Conservation (phyloP, 2,888 invertebrate species). For the Deroplatys truncata region DNA sequence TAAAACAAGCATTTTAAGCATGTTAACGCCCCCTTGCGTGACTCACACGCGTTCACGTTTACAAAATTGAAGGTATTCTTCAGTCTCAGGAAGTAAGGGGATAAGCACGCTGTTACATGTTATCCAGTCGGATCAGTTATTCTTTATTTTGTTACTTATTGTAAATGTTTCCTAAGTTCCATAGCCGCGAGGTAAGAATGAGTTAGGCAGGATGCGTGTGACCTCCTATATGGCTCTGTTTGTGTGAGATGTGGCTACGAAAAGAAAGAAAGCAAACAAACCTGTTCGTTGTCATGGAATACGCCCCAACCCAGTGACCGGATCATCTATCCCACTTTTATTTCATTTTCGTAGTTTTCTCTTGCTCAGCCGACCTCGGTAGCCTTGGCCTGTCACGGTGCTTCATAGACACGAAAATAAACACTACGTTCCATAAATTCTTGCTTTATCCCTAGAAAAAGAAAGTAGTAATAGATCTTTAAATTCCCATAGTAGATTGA, state of each 20-base stretch:
- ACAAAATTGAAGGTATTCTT: no score
- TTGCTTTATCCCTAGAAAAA: not conserved
- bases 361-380: not conserved
- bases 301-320: not conserved
- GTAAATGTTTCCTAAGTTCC: no score
- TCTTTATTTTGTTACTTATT: no score
- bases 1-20: no score
- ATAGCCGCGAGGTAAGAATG: not conserved
- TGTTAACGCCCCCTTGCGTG: no score
- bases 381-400: not conserved
- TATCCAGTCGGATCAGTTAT: no score
- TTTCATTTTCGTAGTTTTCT: not conserved
- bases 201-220: not conserved
- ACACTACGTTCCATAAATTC: not conserved
- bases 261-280: not conserved
- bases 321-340: not conserved
- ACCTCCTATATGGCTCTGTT: not conserved
- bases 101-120: no score
- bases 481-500: not conserved
- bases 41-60: no score
- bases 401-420: not conserved
- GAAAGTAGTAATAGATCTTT: not conserved
- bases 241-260: not conserved
- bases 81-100: no score
- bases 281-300: not conserved